Base-by-base conservation (phyloP, 37 sponge, comb jelly and placozoan species). In the Ianthella basta region DNA sequence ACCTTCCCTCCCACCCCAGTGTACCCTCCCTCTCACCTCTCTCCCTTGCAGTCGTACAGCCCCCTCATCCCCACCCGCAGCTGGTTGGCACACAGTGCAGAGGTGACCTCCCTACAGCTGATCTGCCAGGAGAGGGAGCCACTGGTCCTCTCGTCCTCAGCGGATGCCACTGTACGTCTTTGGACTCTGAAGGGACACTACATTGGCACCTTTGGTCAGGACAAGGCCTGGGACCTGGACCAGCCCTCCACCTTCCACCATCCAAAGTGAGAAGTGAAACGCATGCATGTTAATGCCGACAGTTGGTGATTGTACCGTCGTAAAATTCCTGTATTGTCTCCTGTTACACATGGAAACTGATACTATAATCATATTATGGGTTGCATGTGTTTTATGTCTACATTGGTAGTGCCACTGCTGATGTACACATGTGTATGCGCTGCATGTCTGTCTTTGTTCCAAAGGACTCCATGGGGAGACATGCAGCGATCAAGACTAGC, bases 171-270 rank as follows among this genome's bases (percentile, higher is more conserved):
- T 4, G 93, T 89, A 61, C 39, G 95, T 44, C 72, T 98, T 65
- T 98, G 99, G 99, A 98, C 89, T 21, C 37, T 91, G 5, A 59
- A 86, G 27, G 97, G 99, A 23, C 86, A 94, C 73, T 92, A 67
- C 68, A 84, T 98, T 18, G 99, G 99, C 24, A 94, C 85, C 21
- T 98, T 98, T 92, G 99, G 99, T 0, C 97, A 97, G 74, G 75
- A 84, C 24, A 78, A 80, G 41, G 77, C 59, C 32, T 91, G 92
- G 92, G 59, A 85, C 36, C 53, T 91, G 33, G 73, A 72, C 34
- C 36, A 20, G 39, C 88, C 92, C 0, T 19, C 85, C 53, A 82
- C 85, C 32, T 91, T 85, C 59, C 92, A 91, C 60, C 88, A 91
- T 79, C 92, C 92, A 29, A 91, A 83, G 91, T 88, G 61, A n/a